phyloP scores from a whole-genome alignment of 2,888 invertebrate genomes.

The Caenorhabditis doughertyi region DNA sequence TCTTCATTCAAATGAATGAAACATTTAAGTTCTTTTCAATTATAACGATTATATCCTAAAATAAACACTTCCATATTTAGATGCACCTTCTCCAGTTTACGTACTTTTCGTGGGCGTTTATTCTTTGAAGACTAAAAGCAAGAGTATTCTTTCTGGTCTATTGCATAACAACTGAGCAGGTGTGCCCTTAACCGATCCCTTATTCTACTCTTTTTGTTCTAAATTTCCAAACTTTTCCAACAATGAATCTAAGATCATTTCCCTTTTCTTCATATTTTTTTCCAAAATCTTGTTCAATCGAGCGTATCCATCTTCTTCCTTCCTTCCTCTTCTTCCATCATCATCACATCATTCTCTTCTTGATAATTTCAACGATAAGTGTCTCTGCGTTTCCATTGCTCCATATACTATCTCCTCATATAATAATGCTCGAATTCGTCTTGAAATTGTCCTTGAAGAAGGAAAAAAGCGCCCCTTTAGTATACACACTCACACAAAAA shows the following conservation, averaged over 20 bases:
- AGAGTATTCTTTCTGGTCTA: slow-evolving; percentile 20
- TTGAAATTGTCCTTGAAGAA: slow-evolving; percentile 51
- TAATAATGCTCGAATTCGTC: slow-evolving; percentile 53
- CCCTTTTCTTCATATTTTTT: slow-evolving; percentile 2
- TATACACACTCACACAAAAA: slow-evolving; percentile 23
- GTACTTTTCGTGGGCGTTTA: slow-evolving; percentile 16
- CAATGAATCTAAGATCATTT: slow-evolving; percentile 32
- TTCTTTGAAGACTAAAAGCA: not conserved
- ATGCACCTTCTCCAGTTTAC: not conserved
- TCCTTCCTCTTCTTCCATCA: not conserved
- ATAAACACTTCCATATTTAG: too few species aligned
- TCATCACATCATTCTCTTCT: slow-evolving; percentile 18
- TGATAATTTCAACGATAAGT: slow-evolving; percentile 57
- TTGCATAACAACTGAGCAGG: slow-evolving; percentile 21
- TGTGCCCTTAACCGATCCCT: not conserved
- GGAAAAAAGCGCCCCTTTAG: not conserved
- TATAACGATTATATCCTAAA: too few species aligned
- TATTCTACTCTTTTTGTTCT: slow-evolving; percentile 1
- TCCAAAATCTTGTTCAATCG: slow-evolving; percentile 28
- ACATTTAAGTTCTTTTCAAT: too few species aligned
- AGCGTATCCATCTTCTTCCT: slow-evolving; percentile 23
- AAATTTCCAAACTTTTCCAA: slow-evolving; percentile 10
- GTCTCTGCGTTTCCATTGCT: slow-evolving; percentile 24
- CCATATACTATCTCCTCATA: slow-evolving; percentile 22
- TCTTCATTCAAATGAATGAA: too few species aligned